phyloP scores from a whole-genome alignment of 2,113 vertebrate genomes.

The Dipodomys ordii region DNA sequence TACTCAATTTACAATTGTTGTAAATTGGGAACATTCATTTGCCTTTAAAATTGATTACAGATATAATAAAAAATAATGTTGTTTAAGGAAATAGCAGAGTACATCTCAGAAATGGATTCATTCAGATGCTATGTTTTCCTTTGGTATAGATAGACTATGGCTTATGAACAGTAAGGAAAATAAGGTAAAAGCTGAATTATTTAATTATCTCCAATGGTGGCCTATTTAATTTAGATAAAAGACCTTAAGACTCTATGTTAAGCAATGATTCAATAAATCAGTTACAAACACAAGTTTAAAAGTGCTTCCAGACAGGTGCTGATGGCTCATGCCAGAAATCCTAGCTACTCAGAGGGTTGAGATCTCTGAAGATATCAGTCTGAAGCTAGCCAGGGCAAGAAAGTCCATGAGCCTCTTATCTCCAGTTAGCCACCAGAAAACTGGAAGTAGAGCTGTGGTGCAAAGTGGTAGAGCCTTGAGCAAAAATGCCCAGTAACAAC shows the following conservation, averaged over 20 bases:
- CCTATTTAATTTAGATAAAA: not conserved
- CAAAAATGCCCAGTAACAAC: too few relatives aligned
- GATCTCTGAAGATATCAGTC: too few relatives aligned
- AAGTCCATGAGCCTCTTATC: too few relatives aligned
- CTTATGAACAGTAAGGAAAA: conserved; percentile 18
- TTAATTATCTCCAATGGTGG: not conserved
- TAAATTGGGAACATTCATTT: not conserved
- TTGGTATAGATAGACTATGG: not conserved
- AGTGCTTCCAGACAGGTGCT: too few relatives aligned
- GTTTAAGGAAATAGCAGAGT: conserved; percentile 22
- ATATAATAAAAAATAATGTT: not conserved
- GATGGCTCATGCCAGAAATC: too few relatives aligned
- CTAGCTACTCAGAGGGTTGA: too few relatives aligned
- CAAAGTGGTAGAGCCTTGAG: too few relatives aligned
- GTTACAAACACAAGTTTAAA: not conserved
- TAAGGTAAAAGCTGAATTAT: conserved; percentile 22
- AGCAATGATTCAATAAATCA: not conserved
- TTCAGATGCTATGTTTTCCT: not conserved
- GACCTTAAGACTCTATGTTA: not conserved
- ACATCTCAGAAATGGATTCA: not conserved
- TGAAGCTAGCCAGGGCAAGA: too few relatives aligned
- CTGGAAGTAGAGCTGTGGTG: too few relatives aligned
- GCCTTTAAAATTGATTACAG: not conserved
- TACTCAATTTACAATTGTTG: not conserved
- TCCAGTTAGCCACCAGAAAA: too few relatives aligned